Evolutionary conservation across 1,140 invertebrate species (phyloP).

Genomic region (Heliconius nattereri): DNA sequence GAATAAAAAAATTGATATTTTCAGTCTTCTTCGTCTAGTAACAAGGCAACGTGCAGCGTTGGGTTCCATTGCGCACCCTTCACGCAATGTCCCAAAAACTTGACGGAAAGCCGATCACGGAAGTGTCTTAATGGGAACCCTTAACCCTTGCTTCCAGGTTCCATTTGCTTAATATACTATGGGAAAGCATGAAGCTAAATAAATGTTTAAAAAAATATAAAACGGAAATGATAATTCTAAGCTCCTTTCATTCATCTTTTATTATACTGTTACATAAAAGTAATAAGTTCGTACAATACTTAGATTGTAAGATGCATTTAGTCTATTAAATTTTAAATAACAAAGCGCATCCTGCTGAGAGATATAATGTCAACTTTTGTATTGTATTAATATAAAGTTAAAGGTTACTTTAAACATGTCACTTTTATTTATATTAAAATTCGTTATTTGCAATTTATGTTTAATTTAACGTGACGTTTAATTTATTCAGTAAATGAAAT

Average conservation of each 20-base stretch:
- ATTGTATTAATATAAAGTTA: not conserved
- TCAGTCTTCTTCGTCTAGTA: too few species aligned
- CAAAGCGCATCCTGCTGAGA: slow-evolving; percentile 31
- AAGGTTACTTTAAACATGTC: not conserved
- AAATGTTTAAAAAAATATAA: too few species aligned
- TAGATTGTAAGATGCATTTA: not conserved
- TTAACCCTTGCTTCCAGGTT: too few species aligned
- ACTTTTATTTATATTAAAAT: not conserved
- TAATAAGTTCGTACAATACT: not conserved
- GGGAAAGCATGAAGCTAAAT: too few species aligned
- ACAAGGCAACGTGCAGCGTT: too few species aligned
- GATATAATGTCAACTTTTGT: not conserved
- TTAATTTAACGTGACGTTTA: too few species aligned
- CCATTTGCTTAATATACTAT: not conserved
- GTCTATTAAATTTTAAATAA: slow-evolving; percentile 22
- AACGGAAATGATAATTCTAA: not conserved
- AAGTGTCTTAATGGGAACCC: too few species aligned
- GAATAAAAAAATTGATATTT: too few species aligned
- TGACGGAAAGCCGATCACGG: too few species aligned
- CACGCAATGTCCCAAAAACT: too few species aligned
- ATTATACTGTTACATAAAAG: slow-evolving; percentile 7
- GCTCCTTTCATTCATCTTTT: not conserved
- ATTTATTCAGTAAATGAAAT: too few species aligned
- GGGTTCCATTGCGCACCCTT: too few species aligned
- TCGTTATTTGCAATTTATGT: not conserved